phyloP scores from a whole-genome alignment of 2,113 vertebrate genomes.

The Rousettus leschenaultii region DNA sequence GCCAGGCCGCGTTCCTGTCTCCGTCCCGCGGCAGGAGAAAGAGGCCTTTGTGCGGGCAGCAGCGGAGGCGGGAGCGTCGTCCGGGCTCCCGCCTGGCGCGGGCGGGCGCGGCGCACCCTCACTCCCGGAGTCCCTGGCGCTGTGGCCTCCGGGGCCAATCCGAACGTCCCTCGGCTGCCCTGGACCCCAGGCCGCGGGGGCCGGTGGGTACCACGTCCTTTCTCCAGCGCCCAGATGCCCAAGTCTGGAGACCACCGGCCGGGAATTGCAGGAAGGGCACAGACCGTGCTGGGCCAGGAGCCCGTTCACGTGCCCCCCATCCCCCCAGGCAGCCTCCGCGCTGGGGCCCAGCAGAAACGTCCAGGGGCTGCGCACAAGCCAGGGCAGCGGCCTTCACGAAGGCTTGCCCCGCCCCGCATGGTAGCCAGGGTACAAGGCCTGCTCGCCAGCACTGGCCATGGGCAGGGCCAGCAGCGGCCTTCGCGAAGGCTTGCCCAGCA shows the following conservation, averaged over 20 bases:
- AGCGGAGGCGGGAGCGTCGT: neutral
- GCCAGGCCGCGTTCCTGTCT: neutral
- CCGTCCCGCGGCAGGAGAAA: neutral
- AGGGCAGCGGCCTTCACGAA: neutral
- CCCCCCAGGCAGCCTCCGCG: rapidly evolving
- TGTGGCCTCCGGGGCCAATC: rapidly evolving
- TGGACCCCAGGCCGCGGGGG: rapidly evolving
- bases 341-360: neutral
- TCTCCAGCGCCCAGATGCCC: neutral
- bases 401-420: neutral
- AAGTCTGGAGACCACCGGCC: neutral
- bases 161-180: rapidly evolving
- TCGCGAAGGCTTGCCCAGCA: neutral
- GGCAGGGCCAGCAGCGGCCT: neutral
- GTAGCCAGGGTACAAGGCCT: neutral
- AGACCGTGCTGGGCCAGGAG: rapidly evolving
- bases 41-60: neutral
- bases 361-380: neutral
- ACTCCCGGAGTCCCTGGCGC: rapidly evolving
- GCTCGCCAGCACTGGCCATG: neutral
- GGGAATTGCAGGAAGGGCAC: neutral
- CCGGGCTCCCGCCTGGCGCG: neutral
- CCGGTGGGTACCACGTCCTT: rapidly evolving
- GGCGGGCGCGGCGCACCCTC: rapidly evolving
- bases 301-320: neutral